A percentile compares a stretch with the other conserved stretches of the same genome.
These are phyloP conservation scores for Propsilocerus akamusi DNA, from an alignment of 1,140 invertebrate species.

Conservation along the genomic window DNA sequence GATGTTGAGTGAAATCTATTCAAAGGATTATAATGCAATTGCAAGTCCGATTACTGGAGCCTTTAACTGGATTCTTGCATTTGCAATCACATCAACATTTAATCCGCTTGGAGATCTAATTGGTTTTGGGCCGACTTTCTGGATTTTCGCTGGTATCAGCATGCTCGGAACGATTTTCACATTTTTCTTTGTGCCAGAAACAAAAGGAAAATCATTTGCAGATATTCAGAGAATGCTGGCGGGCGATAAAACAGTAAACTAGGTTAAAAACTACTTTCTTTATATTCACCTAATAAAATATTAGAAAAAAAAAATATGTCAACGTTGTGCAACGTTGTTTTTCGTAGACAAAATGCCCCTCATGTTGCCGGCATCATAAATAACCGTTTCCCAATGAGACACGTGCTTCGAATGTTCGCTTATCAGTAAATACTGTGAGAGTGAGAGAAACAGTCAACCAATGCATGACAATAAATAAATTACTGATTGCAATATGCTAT, in stretches of 20 bases:
- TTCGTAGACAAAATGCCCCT: no score
- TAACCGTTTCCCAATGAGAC: no score
- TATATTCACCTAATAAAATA: no score
- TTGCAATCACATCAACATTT: slow-evolving; percentile 34
- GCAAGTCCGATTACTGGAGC: slow-evolving; percentile 57
- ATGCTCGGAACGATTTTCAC: slow-evolving; percentile 33
- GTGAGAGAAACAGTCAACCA: not conserved
- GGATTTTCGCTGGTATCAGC: slow-evolving; percentile 36
- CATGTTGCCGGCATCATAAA: no score
- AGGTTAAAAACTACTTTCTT: no score
- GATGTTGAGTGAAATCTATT: slow-evolving; percentile 57
- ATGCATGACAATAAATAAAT: not conserved
- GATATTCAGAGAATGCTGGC: slow-evolving; percentile 32
- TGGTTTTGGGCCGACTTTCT: slow-evolving; percentile 30
- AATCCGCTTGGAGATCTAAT: no score
- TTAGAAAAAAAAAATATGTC: no score
- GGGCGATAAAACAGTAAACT: not conserved
- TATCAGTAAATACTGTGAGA: no score
- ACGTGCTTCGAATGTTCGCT: no score
- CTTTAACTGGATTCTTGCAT: slow-evolving; percentile 64
- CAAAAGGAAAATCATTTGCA: slow-evolving; percentile 42
- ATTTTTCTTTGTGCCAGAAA: slow-evolving; percentile 41
- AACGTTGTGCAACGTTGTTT: no score
- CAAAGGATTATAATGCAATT: slow-evolving; percentile 55
- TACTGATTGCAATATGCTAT: not conserved